Evolutionary conservation across 2,888 invertebrate genomes (phyloP).

Genomic region (Petrophora chlorosata): DNA sequence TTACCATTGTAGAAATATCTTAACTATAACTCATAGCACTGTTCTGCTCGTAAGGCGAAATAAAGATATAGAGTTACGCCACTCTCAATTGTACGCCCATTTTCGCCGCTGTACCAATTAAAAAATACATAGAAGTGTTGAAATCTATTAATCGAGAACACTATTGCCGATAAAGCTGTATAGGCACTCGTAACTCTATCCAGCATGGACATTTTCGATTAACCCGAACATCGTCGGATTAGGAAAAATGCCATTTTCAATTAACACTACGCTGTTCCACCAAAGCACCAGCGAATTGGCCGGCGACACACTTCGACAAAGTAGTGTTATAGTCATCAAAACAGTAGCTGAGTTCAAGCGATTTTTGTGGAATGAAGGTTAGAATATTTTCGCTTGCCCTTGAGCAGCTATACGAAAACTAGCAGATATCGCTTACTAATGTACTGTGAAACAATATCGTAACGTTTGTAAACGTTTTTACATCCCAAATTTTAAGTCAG

Average conservation of each 20-base stretch:
- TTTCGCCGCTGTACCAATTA: neutral
- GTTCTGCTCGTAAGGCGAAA: too few species aligned
- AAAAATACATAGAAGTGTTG: neutral
- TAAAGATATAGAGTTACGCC: too few species aligned
- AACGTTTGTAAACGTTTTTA: too few species aligned
- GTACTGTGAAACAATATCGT: too few species aligned
- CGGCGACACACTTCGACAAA: conserved; percentile 55
- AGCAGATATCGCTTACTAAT: too few species aligned
- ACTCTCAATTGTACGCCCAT: too few species aligned
- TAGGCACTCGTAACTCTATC: neutral
- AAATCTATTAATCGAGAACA: neutral
- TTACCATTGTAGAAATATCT: too few species aligned
- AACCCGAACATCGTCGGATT: conserved; percentile 50
- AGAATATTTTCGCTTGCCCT: too few species aligned
- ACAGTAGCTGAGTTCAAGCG: neutral
- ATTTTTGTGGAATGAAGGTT: neutral
- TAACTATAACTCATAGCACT: too few species aligned
- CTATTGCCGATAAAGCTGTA: neutral
- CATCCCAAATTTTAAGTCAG: too few species aligned
- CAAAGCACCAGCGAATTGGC: conserved; percentile 54
- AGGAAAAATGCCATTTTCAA: conserved; percentile 75
- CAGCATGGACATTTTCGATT: conserved; percentile 43
- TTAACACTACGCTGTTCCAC: conserved; percentile 72
- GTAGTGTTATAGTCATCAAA: neutral
- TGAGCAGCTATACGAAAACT: too few species aligned